Percentiles rank a stretch among this genome's conserved stretches.
Evolutionary conservation across 2,888 invertebrate species (phyloP).

Genomic region (Zele albiditarsus): DNA sequence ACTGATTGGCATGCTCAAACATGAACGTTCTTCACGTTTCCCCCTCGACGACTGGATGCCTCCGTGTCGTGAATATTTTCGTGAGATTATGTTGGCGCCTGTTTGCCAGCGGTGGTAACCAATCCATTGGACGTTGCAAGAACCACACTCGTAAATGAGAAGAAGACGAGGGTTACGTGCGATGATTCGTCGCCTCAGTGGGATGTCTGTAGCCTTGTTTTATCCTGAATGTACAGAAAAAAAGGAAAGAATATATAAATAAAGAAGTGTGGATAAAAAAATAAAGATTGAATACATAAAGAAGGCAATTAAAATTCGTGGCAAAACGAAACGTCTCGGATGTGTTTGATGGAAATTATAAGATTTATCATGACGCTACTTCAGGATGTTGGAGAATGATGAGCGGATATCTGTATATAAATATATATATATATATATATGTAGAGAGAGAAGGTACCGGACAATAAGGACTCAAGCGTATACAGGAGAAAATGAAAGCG

Average conservation of each 20-base stretch:
- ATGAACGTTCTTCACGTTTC: constrained; percentile 34
- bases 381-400: background rate
- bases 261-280: background rate
- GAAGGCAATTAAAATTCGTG: constrained; percentile 18
- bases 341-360: background rate
- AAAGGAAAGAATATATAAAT: background rate
- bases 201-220: constrained; percentile 6
- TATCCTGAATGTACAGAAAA: background rate
- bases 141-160: constrained; percentile 13
- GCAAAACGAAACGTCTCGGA: constrained; percentile 2
- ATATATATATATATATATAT: background rate
- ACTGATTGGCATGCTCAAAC: constrained; percentile 48
- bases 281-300: background rate
- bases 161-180: constrained; percentile 25
- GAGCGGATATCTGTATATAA: background rate
- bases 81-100: constrained; percentile 12
- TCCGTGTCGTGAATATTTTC: constrained; percentile 45
- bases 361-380: constrained; percentile 15
- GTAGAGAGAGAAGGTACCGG: background rate
- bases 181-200: constrained; percentile 23
- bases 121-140: constrained; percentile 1
- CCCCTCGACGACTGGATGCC: constrained; percentile 9
- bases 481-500: constrained; percentile 1
- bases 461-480: background rate
- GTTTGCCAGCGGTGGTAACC: constrained; percentile 1